phyloP scores from a whole-genome alignment of 2,888 invertebrate species.

The Amaurobius ferox region DNA sequence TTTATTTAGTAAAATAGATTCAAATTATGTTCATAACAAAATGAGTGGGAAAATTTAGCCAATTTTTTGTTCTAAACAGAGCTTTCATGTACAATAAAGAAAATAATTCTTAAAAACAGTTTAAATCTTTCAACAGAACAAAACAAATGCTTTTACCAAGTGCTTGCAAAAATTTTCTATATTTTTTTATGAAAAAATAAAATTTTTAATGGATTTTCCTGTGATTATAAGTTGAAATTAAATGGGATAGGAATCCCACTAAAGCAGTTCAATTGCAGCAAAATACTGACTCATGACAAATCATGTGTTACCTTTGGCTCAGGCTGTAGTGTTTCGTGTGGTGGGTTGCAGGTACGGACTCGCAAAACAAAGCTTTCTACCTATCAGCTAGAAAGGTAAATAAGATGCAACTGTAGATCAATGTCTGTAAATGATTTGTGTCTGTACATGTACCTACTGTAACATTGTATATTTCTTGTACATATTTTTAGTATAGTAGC shows the following conservation, averaged over 20 bases:
- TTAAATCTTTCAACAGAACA: too few relatives aligned
- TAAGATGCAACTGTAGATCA: conserved; percentile 58
- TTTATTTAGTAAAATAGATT: too few relatives aligned
- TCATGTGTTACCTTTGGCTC: conserved; percentile 54
- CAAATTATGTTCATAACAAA: too few relatives aligned
- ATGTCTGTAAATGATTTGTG: conserved; percentile 63
- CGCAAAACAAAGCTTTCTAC: conserved; percentile 58
- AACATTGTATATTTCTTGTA: conserved; percentile 71
- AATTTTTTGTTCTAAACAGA: too few relatives aligned
- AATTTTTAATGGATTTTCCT: too few relatives aligned
- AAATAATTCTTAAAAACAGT: too few relatives aligned
- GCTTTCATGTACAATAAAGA: too few relatives aligned
- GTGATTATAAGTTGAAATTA: not conserved
- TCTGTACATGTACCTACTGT: conserved; percentile 65
- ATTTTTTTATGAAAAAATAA: too few relatives aligned
- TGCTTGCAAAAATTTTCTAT: too few relatives aligned
- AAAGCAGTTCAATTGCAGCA: not conserved
- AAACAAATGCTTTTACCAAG: too few relatives aligned
- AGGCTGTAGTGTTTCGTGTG: conserved; percentile 49
- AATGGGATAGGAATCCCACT: too few relatives aligned
- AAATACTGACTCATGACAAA: not conserved
- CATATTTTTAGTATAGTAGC: conserved; percentile 62
- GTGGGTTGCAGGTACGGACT: conserved; percentile 68
- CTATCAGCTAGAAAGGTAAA: conserved; percentile 34
- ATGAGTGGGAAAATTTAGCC: too few relatives aligned